Base-by-base conservation (phyloP, 2,113 vertebrate genomes). In the Callocephalon fimbriatum region DNA sequence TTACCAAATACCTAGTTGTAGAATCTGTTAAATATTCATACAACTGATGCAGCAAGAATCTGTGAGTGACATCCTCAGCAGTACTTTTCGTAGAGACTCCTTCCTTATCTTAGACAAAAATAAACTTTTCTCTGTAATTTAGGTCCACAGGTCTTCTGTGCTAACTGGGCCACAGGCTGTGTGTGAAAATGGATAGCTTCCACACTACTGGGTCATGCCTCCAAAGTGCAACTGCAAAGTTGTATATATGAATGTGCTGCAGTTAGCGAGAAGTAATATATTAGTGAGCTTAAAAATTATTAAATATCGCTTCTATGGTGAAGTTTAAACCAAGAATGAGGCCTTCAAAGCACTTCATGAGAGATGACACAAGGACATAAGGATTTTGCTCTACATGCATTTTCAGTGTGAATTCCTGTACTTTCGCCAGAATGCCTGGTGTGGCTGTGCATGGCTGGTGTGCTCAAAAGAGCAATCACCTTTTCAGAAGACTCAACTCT, bases 251-350 rank as follows among this genome's bases (percentile, higher is more conserved):
- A 8, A 12, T 32, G 10, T 12, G 15, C 42, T 20, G 4, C 5
- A 5, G 35, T 32, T 27, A 19, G 9, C 35, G 21, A 66, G 15
- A 74, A 51, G 48, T n/a, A 40, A 58, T 27, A 1, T 20, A 4
- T 29, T 56, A 12, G 8, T 59, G 15, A 71, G 53, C 9, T 0
- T 1, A 56, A 75, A 37, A 0, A 5, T 45, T n/a, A 15, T 37
- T 63, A 67, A 75, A 37, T 32, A 13, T 16, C 2, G 2, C 23
- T 80, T 84, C 4, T 62, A 5, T 17, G 1, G 0, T 21, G 18
- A 9, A 18, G 25, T 61, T 31, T 40, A 51, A 38, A 78, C 9
- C 27, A 68, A 72, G 48, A 79, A 74, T 38, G 3, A 19, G n/a
- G 29, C 8, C 32, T 71, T 53, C 63, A 10, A 74, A 54, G 27